Evolutionary conservation across 2,888 invertebrate genomes (phyloP).

Genomic region (Octodonta nipae): DNA sequence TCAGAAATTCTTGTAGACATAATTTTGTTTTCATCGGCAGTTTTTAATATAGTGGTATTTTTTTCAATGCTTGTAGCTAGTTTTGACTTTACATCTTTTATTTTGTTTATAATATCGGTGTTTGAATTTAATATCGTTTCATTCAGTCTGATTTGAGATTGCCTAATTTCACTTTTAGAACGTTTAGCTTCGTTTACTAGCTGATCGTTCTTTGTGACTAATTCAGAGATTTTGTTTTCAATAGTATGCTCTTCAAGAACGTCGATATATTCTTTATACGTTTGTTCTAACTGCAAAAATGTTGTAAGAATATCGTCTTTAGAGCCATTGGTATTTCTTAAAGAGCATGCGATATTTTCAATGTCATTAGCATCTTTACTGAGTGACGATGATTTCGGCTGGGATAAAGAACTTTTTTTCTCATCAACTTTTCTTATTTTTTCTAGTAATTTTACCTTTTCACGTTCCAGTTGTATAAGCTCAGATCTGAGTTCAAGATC

Average conservation of each 20-base stretch:
- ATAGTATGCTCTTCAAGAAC: conserved; percentile 7
- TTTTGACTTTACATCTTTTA: conserved; percentile 7
- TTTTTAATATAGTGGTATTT: conserved; percentile 4
- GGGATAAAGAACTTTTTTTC: conserved; percentile 11
- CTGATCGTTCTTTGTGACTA: conserved; percentile 8
- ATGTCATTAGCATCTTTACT: conserved; percentile 3
- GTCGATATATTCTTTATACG: conserved; percentile 7
- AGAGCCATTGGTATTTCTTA: too few relatives aligned
- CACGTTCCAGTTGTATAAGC: conserved; percentile 13
- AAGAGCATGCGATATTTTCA: conserved; percentile 3
- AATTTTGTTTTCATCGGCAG: conserved; percentile 8
- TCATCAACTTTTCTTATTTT: conserved; percentile 13
- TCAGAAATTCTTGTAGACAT: conserved; percentile 14
- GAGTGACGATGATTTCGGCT: conserved; percentile 5
- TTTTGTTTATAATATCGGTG: conserved; percentile 7
- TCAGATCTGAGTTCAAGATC: conserved; percentile 12
- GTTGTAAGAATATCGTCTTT: conserved; percentile 6
- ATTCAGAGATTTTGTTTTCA: conserved; percentile 8
- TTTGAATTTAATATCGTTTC: conserved; percentile 8
- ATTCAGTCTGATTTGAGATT: conserved; percentile 5
- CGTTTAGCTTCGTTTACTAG: conserved; percentile 5
- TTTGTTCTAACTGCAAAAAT: conserved; percentile 7
- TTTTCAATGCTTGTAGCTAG: conserved; percentile 5
- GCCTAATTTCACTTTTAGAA: conserved; percentile 2
- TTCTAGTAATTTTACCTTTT: conserved; percentile 10